These are phyloP conservation scores for Meiosimyza decipiens DNA, from an alignment of 2,888 invertebrate genomes.

Conservation along the genomic window DNA sequence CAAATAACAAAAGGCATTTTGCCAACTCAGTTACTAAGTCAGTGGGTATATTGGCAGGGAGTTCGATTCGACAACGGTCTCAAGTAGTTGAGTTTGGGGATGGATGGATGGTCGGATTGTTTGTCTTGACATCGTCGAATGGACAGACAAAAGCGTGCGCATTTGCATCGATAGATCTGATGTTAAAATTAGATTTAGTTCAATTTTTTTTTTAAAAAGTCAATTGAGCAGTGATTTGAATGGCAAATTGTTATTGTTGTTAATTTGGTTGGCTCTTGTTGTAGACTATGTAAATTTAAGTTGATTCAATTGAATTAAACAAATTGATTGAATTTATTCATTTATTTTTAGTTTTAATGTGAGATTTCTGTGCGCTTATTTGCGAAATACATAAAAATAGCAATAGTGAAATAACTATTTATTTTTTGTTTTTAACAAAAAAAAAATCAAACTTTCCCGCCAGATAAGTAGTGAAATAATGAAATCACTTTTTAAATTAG, in stretches of 20 bases:
- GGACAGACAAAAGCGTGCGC: too few species aligned
- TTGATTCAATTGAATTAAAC: conserved; percentile 36
- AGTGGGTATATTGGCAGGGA: background rate
- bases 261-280: conserved; percentile 13
- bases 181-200: conserved; percentile 16
- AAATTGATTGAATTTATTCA: conserved; percentile 31
- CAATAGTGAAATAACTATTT: too few species aligned
- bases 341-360: conserved; percentile 31
- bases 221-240: conserved; percentile 1
- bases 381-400: too few species aligned
- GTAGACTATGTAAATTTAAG: background rate
- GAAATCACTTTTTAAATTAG: too few species aligned
- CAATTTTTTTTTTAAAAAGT: conserved; percentile 21
- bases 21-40: conserved; percentile 25
- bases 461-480: too few species aligned
- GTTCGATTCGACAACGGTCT: background rate
- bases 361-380: too few species aligned
- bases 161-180: too few species aligned
- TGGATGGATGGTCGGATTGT: too few species aligned
- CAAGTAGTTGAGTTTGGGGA: too few species aligned
- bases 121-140: too few species aligned
- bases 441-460: too few species aligned
- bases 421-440: too few species aligned
- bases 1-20: background rate
- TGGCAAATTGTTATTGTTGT: conserved; percentile 31